phyloP scores from a whole-genome alignment of 2,113 vertebrate genomes.

The Ellobius talpinus region DNA sequence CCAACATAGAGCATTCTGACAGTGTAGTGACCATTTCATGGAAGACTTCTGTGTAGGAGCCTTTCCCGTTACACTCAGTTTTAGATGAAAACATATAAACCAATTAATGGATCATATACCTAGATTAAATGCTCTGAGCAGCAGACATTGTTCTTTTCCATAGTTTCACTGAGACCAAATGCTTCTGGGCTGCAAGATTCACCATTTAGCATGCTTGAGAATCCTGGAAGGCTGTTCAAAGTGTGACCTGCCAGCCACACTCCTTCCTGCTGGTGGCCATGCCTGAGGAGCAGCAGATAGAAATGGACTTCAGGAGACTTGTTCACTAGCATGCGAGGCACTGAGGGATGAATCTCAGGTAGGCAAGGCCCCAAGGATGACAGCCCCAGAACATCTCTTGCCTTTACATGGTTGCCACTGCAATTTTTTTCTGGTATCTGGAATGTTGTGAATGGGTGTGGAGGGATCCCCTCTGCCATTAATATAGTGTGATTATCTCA shows the following conservation, averaged over 20 bases:
- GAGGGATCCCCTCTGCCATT: too few species aligned
- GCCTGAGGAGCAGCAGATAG: too few species aligned
- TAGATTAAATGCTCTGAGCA: neutral
- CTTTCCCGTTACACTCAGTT: slow-evolving; percentile 1
- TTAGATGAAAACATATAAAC: neutral
- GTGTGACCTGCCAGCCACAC: neutral
- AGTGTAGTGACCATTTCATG: neutral
- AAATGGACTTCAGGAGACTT: too few species aligned
- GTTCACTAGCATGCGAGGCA: too few species aligned
- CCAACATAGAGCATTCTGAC: neutral
- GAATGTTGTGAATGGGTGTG: too few species aligned
- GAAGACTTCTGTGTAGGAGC: slow-evolving; percentile 26
- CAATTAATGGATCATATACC: neutral
- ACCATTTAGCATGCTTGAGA: neutral
- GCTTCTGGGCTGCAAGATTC: too few species aligned
- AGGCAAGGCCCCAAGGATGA: too few species aligned
- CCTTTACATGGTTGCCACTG: too few species aligned
- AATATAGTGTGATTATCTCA: too few species aligned
- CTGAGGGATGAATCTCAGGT: too few species aligned
- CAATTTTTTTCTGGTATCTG: too few species aligned
- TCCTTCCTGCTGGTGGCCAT: neutral
- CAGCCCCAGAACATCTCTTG: too few species aligned
- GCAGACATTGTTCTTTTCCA: neutral
- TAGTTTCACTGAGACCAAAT: neutral
- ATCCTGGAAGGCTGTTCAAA: neutral